phyloP scores from a whole-genome alignment of 2,797 vertebrate genomes.

The Acrossocheilus fasciatus region DNA sequence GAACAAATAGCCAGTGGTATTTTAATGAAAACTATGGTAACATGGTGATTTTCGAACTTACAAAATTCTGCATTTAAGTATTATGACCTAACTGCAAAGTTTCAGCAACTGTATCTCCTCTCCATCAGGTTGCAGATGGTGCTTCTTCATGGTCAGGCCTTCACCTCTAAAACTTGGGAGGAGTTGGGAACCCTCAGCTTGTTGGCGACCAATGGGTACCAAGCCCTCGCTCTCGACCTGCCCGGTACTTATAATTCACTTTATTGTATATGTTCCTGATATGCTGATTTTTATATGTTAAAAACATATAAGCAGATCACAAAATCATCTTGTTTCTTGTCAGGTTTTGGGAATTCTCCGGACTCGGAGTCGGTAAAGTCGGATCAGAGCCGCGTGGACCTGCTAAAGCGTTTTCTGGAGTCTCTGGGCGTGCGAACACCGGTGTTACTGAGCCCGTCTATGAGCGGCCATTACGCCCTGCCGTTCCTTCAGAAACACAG shows the following conservation, averaged over 20 bases:
- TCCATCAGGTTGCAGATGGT: constrained; percentile 84
- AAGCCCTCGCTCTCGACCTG: constrained; percentile 90
- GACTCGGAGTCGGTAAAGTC: constrained; percentile 77
- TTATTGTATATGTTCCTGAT: neutral
- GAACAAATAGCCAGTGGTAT: neutral
- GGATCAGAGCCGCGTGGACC: constrained; percentile 82
- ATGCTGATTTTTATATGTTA: neutral
- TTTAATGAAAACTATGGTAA: neutral
- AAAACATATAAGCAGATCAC: neutral
- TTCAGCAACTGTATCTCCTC: neutral
- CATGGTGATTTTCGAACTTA: neutral
- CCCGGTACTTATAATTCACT: constrained; percentile 81
- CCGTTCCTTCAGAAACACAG: constrained; percentile 88
- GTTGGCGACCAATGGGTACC: constrained; percentile 87
- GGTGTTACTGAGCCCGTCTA: constrained; percentile 91
- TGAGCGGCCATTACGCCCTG: constrained; percentile 92
- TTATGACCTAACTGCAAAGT: neutral
- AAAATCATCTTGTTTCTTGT: neutral
- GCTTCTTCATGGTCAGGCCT: constrained; percentile 93
- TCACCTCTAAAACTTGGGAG: constrained; percentile 93
- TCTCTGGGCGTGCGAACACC: constrained; percentile 80
- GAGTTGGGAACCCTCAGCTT: constrained; percentile 89
- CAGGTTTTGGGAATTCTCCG: constrained; percentile 91
- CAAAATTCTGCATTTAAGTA: neutral
- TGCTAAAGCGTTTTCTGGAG: constrained; percentile 84